Evolutionary conservation across 1,140 invertebrate genomes (phyloP), one percentile per base, ranked within the genome.

Genomic region (Drosophila paulistorum): DNA sequence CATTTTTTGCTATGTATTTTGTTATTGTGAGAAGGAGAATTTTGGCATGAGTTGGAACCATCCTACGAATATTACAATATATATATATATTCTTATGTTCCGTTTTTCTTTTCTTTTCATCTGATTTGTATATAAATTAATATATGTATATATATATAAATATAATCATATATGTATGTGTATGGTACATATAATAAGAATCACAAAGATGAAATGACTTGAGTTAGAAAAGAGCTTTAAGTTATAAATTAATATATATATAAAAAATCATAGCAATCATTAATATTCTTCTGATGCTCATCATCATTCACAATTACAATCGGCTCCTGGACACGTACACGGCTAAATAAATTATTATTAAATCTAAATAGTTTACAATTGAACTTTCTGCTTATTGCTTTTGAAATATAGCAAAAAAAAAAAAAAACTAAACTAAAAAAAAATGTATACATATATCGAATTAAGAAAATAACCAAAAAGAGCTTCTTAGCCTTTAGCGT

Each of bases 121-220:
- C 45, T 51, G 20, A 23, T 23, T 51, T 51, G 7, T 51, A 23
- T 51, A 51, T 11, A 23, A 51, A 51, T 51, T 23, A 51, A 14
- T 23, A 51, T 20, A 51, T 10, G 17, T 26, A 2, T 35, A 7
- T 55, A 63, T 37, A 7, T 55, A 63, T 58, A 63, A 59, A 62
- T 58, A 63, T 54, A 65, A 59, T 41, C 65, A 11, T 39, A 33
- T 33, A 57, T 65, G 13, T 33, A 57, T 65, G 13, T 65, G 9
- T 61, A 60, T 65, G 48, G 68, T 71, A 55, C 66, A 42, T 68
- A 54, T 72, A 72, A 71, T 72, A 75, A 77, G 51, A 84, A 85
- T 84, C 81, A 85, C 81, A 84, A 85, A 77, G 65, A 80, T 74
- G 71, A 84, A 84, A 84, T 84, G 77, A 84, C 77, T 77, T 85